Conservation (phyloP, 1,140 invertebrate genomes). For the Drosophila busckii region DNA sequence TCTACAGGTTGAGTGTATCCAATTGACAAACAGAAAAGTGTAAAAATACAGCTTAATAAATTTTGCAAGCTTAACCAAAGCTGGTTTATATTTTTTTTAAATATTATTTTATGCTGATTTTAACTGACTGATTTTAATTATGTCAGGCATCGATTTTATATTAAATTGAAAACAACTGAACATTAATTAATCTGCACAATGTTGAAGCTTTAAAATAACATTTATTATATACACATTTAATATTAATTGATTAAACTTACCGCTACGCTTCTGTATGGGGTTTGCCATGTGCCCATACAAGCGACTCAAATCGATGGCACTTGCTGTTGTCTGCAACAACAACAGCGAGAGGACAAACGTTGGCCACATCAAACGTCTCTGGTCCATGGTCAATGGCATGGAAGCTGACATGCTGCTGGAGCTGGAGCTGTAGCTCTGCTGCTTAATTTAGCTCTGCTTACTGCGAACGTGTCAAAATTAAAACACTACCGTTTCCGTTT, state of each 20-base stretch:
- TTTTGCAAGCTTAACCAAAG: no score
- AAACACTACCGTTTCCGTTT: constrained; percentile 33
- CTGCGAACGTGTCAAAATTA: constrained; percentile 40
- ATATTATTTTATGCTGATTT: no score
- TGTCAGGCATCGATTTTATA: no score
- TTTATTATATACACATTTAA: background rate
- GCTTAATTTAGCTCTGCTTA: background rate
- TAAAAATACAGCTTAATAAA: no score
- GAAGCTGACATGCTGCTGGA: constrained; percentile 25
- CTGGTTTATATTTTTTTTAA: no score
- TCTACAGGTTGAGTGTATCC: no score
- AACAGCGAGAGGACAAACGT: constrained; percentile 54
- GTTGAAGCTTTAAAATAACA: no score
- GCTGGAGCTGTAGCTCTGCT: background rate
- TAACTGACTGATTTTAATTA: no score
- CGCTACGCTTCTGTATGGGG: constrained; percentile 72
- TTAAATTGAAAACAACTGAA: no score
- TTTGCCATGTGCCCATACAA: constrained; percentile 75
- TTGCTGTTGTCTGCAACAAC: constrained; percentile 53
- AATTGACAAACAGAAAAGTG: no score
- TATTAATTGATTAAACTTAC: constrained; percentile 45
- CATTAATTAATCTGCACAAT: no score
- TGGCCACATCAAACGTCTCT: constrained; percentile 59
- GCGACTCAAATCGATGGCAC: constrained; percentile 78
- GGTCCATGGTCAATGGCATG: constrained; percentile 49